A percentile compares a stretch with the other conserved stretches of the same genome.
Conservation (phyloP, 2,113 vertebrate species). For the Excalfactoria chinensis region DNA sequence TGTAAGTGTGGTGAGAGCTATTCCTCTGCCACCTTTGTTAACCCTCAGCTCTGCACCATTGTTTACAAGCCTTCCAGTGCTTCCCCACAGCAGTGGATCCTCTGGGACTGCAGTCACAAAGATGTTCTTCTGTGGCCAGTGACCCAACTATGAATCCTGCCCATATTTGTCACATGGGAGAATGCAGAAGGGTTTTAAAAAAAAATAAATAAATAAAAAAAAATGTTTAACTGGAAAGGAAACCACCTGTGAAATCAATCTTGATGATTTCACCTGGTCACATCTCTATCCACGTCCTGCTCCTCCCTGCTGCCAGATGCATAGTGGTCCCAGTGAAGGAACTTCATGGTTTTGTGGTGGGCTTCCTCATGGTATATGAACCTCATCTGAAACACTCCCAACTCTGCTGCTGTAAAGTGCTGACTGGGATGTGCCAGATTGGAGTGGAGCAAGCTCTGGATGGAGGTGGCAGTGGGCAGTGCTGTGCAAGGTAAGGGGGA, state of each 20-base stretch:
- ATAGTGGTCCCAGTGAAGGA: accelerated
- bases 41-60: accelerated
- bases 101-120: not conserved
- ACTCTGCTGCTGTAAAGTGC: not conserved
- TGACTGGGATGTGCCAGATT: accelerated
- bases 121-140: not conserved
- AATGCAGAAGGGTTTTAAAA: not conserved
- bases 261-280: not conserved
- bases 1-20: not conserved
- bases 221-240: constrained; percentile 49
- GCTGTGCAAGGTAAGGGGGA: not conserved
- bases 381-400: accelerated
- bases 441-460: not conserved
- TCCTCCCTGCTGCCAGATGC: not conserved
- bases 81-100: not conserved
- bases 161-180: not conserved
- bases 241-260: constrained; percentile 6
- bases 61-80: accelerated
- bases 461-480: not conserved
- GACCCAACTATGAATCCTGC: not conserved
- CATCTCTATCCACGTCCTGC: not conserved
- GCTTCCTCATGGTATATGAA: accelerated
- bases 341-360: accelerated
- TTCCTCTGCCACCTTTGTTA: not conserved
- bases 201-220: not conserved